Conservation (phyloP, 2,113 vertebrate species). For the Dromiciops gliroides region DNA sequence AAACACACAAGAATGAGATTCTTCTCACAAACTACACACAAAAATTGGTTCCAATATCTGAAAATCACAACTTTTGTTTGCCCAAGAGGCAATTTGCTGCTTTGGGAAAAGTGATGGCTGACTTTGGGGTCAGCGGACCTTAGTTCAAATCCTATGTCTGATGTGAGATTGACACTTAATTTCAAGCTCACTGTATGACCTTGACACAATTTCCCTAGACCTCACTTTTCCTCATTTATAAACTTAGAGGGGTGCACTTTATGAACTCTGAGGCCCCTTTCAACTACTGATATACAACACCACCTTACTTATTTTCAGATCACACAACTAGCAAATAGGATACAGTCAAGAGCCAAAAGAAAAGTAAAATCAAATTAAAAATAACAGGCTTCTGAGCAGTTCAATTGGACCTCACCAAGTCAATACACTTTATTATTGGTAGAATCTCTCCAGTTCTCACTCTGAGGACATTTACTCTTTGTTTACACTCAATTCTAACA, state of each 20-base stretch:
- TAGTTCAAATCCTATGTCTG: not conserved
- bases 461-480: slow-evolving; percentile 15
- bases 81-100: not conserved
- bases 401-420: slow-evolving; percentile 1
- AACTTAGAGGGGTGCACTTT: not conserved
- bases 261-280: not conserved
- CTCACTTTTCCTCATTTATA: not conserved
- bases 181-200: too few relatives aligned
- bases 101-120: not conserved
- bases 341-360: slow-evolving; percentile 15
- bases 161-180: too few relatives aligned
- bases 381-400: not conserved
- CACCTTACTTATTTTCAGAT: slow-evolving; percentile 7
- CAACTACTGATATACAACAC: not conserved
- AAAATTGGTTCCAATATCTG: not conserved
- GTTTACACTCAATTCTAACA: slow-evolving; percentile 18
- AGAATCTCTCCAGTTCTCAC: not conserved
- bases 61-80: not conserved
- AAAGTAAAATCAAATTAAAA: not conserved
- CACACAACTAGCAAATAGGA: slow-evolving; percentile 18
- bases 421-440: not conserved
- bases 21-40: not conserved
- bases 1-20: not conserved
- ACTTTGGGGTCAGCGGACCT: not conserved
- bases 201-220: not conserved